Percentiles rank a stretch among this genome's conserved stretches.
phyloP scores from a whole-genome alignment of 2,113 vertebrate genomes.

The Chelonoidis abingdonii region DNA sequence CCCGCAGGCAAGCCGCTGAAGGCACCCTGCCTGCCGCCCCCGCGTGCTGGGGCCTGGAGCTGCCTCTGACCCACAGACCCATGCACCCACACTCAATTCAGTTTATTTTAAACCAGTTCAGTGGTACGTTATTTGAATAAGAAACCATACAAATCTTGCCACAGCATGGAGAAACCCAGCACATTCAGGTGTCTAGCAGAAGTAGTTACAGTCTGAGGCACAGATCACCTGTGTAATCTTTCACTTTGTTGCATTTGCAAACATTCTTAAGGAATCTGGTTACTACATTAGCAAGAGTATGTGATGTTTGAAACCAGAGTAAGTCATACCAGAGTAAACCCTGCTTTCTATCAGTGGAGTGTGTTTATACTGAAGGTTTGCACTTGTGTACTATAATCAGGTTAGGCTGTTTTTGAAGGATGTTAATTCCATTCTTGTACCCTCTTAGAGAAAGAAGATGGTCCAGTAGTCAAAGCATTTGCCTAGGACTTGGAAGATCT shows the following conservation, averaged over 20 bases:
- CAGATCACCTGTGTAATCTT: background rate
- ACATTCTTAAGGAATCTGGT: background rate
- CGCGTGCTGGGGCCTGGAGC: too few species aligned
- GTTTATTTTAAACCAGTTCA: background rate
- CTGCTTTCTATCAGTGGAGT: background rate
- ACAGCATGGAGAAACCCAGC: background rate
- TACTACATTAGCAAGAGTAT: background rate
- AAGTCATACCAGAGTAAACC: background rate
- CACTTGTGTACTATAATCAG: background rate
- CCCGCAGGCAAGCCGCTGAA: too few species aligned
- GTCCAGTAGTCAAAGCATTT: background rate
- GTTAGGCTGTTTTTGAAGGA: background rate
- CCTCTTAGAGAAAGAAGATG: background rate
- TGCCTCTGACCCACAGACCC: background rate
- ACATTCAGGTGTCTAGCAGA: background rate
- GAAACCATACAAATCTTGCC: background rate
- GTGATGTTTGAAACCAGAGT: background rate
- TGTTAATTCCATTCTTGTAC: background rate
- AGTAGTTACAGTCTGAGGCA: background rate
- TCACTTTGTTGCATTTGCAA: fast-evolving
- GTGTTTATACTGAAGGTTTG: background rate
- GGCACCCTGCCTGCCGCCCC: too few species aligned
- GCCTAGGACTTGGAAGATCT: background rate
- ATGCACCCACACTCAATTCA: background rate
- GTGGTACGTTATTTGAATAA: background rate